Conservation (phyloP, 2,113 vertebrate species). For the Haemorhous mexicanus region DNA sequence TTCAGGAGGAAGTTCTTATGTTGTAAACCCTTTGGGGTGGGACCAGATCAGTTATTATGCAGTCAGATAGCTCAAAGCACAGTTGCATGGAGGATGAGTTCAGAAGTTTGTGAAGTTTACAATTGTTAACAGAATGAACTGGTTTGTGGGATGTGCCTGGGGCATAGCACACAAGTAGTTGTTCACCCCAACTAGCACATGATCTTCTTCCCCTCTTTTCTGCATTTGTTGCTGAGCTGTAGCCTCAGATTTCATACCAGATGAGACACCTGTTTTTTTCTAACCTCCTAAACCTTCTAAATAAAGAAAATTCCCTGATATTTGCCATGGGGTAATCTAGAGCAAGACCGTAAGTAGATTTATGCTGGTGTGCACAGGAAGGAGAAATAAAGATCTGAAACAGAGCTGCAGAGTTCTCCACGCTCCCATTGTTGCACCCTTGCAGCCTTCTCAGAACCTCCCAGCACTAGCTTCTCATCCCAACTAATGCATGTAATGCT, state of each 20-base stretch:
- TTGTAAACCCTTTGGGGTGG: neutral
- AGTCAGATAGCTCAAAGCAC: neutral
- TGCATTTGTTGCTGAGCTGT: neutral
- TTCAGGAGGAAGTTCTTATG: constrained; percentile 15
- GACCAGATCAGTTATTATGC: neutral
- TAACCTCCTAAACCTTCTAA: neutral
- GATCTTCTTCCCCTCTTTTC: neutral
- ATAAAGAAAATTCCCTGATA: neutral
- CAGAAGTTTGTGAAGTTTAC: neutral
- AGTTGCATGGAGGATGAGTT: neutral
- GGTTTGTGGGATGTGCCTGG: neutral
- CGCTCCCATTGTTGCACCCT: rapidly evolving
- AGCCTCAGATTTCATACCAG: neutral
- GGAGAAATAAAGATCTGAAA: neutral
- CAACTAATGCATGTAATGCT: neutral
- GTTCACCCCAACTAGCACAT: neutral
- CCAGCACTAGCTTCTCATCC: neutral
- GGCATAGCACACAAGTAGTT: neutral
- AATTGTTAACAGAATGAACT: neutral
- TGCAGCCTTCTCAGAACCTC: neutral
- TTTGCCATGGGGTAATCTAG: neutral
- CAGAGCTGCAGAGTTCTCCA: neutral
- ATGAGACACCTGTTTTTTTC: neutral
- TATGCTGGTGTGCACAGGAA: neutral
- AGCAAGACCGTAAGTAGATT: neutral